A percentile compares a stretch with the other conserved stretches of the same genome.
Conservation (phyloP, 2,113 vertebrate genomes). For the Pandion haliaetus region DNA sequence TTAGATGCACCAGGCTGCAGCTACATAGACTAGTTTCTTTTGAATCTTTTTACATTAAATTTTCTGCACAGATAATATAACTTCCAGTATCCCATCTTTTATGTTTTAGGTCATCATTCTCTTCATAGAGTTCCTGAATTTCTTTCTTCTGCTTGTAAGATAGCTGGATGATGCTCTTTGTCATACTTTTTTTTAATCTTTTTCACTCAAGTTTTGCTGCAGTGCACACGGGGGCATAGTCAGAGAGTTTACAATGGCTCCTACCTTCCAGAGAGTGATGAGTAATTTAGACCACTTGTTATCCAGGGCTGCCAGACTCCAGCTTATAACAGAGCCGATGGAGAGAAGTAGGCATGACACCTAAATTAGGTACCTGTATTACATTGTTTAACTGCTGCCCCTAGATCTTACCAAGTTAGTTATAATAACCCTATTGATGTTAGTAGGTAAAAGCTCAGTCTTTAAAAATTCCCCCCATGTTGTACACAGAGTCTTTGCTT, state of each 20-base stretch:
- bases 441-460: not conserved
- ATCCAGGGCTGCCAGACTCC: slow-evolving; percentile 37
- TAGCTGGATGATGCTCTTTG: slow-evolving; percentile 33
- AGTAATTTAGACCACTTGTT: slow-evolving; percentile 65
- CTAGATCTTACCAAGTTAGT: slow-evolving; percentile 1
- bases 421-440: slow-evolving; percentile 9
- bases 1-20: not conserved
- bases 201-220: slow-evolving; percentile 36
- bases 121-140: slow-evolving; percentile 14
- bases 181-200: not conserved
- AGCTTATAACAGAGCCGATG: not conserved
- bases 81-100: slow-evolving; percentile 13
- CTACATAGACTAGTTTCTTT: slow-evolving; percentile 5
- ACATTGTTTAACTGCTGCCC: not conserved
- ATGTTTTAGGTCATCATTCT: slow-evolving; percentile 48
- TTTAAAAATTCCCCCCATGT: not conserved
- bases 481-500: not conserved
- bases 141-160: slow-evolving; percentile 27
- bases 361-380: slow-evolving; percentile 19
- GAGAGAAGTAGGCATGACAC: slow-evolving; percentile 31
- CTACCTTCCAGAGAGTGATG: slow-evolving; percentile 3
- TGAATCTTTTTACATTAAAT: slow-evolving; percentile 8
- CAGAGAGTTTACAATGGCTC: slow-evolving; percentile 48
- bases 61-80: slow-evolving; percentile 44
- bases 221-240: slow-evolving; percentile 9